phyloP scores from a whole-genome alignment of 2,797 vertebrate species.

The Valencia hispanica region DNA sequence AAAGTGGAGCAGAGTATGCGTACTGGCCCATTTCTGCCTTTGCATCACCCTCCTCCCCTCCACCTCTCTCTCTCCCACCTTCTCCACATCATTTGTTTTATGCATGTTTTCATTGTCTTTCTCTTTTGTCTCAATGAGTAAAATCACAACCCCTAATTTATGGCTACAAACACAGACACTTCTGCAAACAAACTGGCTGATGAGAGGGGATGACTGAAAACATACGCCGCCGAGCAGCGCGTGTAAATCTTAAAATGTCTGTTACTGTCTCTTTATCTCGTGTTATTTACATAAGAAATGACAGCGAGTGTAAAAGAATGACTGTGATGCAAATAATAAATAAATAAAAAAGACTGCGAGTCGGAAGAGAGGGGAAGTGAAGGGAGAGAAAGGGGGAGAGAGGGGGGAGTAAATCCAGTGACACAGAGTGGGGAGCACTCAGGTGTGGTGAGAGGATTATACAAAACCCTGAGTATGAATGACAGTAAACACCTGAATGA shows the following conservation, averaged over 20 bases:
- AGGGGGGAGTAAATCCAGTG: conserved; percentile 72
- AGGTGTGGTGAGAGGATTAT: conserved; percentile 84
- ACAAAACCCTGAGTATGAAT: conserved; percentile 81
- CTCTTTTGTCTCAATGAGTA: conserved; percentile 79
- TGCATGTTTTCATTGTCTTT: conserved; percentile 79
- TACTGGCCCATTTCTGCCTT: conserved; percentile 83
- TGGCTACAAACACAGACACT: conserved; percentile 76
- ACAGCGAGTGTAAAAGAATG: conserved; percentile 76
- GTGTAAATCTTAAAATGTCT: conserved; percentile 77
- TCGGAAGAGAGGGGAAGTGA: conserved; percentile 39
- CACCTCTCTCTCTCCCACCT: conserved; percentile 62
- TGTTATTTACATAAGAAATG: conserved; percentile 80
- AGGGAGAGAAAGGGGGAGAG: conserved; percentile 1
- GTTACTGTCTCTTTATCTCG: conserved; percentile 75
- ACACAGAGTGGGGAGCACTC: conserved; percentile 79
- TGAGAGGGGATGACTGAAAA: conserved; percentile 75
- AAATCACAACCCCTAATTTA: conserved; percentile 78
- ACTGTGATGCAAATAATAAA: conserved; percentile 67
- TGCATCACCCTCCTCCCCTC: conserved; percentile 64
- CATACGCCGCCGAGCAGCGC: conserved; percentile 56
- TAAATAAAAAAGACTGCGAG: conserved; percentile 46
- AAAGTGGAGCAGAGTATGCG: conserved; percentile 83
- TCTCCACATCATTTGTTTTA: conserved; percentile 80
- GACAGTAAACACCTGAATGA: conserved; percentile 86
- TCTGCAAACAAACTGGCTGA: conserved; percentile 76